Evolutionary conservation across 2,113 vertebrate genomes (phyloP).

Genomic region (Corydoras maculifer): DNA sequence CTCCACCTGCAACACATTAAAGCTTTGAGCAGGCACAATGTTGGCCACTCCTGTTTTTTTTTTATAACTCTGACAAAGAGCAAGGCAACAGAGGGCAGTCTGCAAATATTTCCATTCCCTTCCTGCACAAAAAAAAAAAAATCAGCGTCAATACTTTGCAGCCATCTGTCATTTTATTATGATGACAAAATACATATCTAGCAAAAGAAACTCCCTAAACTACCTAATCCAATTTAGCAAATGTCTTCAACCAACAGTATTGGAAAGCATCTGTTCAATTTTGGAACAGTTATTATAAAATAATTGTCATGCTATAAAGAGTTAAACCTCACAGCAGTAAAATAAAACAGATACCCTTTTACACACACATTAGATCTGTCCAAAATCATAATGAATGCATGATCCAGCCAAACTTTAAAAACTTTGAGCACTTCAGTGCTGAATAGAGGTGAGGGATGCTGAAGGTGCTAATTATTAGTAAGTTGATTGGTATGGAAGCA

Average conservation of each 20-base stretch:
- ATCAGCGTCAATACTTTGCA: conserved; percentile 30
- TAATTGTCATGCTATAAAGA: too few species aligned
- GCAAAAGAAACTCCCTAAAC: neutral
- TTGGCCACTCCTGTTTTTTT: conserved; percentile 26
- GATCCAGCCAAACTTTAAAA: neutral
- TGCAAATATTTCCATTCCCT: conserved; percentile 42
- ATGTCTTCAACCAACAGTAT: neutral
- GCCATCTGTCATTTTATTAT: conserved; percentile 27
- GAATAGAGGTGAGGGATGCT: too few species aligned
- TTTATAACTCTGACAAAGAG: conserved; percentile 34
- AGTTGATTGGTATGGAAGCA: too few species aligned
- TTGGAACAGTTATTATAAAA: neutral
- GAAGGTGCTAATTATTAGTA: too few species aligned
- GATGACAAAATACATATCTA: conserved; percentile 6
- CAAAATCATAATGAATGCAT: neutral
- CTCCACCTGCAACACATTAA: conserved; percentile 49
- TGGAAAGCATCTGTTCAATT: neutral
- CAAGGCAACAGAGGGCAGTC: conserved; percentile 21
- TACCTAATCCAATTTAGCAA: neutral
- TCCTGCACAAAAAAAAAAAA: conserved; percentile 2
- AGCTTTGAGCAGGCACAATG: conserved; percentile 38
- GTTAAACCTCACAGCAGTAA: neutral
- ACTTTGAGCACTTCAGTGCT: too few species aligned
- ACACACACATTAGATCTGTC: neutral
- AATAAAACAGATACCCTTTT: neutral